Percentiles rank a stretch among this genome's conserved stretches.
Conservation (phyloP, 2,113 vertebrate species). For the Saimiri boliviensis region DNA sequence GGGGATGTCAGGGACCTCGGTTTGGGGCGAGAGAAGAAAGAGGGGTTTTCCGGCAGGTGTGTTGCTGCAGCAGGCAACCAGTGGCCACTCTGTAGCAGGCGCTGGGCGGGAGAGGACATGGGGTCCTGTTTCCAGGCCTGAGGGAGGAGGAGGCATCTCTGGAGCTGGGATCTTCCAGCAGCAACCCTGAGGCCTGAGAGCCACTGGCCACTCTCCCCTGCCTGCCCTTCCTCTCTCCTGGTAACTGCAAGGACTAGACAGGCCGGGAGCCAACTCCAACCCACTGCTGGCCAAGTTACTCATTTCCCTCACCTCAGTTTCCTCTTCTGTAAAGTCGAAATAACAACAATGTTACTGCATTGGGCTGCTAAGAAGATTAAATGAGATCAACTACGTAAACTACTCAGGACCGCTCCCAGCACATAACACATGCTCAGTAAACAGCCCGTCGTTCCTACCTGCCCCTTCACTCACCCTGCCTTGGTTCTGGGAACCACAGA, state of each 20-base stretch:
- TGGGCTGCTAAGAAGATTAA: neutral
- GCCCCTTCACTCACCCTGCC: neutral
- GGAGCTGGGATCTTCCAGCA: neutral
- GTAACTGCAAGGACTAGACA: neutral
- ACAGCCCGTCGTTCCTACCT: neutral
- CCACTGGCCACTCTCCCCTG: accelerated
- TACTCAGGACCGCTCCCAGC: accelerated
- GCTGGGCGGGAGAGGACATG: neutral
- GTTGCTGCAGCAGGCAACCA: neutral
- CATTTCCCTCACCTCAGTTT: neutral
- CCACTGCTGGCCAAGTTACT: neutral
- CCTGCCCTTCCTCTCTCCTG: neutral
- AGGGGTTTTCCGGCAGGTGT: accelerated
- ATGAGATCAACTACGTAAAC: neutral
- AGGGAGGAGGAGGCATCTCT: accelerated
- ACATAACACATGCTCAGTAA: accelerated
- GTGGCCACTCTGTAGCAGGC: neutral
- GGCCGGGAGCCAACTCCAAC: neutral
- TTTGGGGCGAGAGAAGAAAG: neutral
- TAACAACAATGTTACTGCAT: neutral
- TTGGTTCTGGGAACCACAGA: neutral
- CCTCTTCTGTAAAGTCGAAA: neutral
- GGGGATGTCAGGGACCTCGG: neutral
- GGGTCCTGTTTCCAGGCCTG: neutral
- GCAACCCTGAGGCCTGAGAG: neutral